phyloP scores from a whole-genome alignment of 2,888 invertebrate species.

The Sericinus montela region DNA sequence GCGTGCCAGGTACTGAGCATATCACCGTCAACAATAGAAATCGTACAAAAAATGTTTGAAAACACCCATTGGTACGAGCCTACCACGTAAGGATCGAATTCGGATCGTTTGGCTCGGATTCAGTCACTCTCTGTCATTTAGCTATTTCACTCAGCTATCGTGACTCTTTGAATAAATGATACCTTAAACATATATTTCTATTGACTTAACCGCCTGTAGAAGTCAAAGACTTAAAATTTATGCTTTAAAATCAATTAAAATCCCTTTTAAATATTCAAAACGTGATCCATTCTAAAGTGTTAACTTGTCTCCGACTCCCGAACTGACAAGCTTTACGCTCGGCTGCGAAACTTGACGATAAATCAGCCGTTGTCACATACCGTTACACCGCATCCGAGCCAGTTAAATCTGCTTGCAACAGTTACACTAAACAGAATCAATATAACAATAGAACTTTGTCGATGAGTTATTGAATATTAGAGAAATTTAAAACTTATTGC shows the following conservation, averaged over 20 bases:
- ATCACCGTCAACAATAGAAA: too few relatives aligned
- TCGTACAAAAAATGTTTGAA: too few relatives aligned
- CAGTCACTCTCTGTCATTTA: too few relatives aligned
- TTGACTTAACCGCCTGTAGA: too few relatives aligned
- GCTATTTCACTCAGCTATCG: too few relatives aligned
- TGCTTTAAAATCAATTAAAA: not conserved
- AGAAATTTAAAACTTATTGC: not conserved
- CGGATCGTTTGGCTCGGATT: too few relatives aligned
- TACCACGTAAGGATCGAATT: too few relatives aligned
- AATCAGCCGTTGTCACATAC: slow-evolving; percentile 13
- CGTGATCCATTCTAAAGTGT: not conserved
- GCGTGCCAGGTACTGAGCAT: too few relatives aligned
- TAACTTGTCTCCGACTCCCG: not conserved
- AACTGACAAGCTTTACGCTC: not conserved
- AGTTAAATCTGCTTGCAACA: slow-evolving; percentile 2
- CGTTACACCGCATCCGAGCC: slow-evolving; percentile 6
- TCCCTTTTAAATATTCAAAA: not conserved
- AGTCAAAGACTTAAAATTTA: not conserved
- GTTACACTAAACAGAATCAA: not conserved
- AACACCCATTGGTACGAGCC: too few relatives aligned
- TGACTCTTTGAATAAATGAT: too few relatives aligned
- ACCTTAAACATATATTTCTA: too few relatives aligned
- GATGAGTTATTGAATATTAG: not conserved
- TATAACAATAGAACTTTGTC: not conserved
- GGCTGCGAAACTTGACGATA: slow-evolving; percentile 7